These are phyloP conservation scores for Neopipo cinnamomea DNA, from an alignment of 2,113 vertebrate species.

Conservation along the genomic window DNA sequence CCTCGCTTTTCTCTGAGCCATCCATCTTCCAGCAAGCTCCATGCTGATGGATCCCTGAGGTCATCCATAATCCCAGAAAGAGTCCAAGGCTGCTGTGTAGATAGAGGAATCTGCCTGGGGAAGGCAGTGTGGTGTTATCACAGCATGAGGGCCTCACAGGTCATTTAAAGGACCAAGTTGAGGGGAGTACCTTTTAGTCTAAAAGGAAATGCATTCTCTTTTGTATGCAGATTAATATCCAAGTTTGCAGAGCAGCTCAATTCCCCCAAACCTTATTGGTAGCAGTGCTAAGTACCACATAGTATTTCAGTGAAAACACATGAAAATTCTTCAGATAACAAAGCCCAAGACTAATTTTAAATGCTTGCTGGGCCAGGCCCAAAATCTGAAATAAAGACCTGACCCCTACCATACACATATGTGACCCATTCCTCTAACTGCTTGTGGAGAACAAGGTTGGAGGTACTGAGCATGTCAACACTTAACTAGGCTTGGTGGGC, in stretches of 20 bases:
- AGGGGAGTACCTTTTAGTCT: neutral
- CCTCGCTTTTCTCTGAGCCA: neutral
- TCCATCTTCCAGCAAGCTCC: conserved; percentile 10
- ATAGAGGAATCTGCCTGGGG: neutral
- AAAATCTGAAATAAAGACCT: neutral
- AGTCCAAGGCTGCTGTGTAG: neutral
- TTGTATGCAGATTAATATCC: neutral
- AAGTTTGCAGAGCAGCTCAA: neutral
- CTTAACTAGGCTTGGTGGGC: conserved; percentile 14
- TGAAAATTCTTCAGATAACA: neutral
- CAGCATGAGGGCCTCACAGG: neutral
- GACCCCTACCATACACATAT: neutral
- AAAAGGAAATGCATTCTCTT: neutral
- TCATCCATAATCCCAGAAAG: neutral
- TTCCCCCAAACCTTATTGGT: neutral
- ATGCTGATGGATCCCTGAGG: conserved; percentile 7
- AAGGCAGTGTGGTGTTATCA: neutral
- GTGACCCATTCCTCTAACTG: neutral
- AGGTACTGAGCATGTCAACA: neutral
- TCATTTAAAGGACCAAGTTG: neutral
- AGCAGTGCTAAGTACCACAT: neutral
- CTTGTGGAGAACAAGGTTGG: neutral
- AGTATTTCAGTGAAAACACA: neutral
- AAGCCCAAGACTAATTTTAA: neutral
- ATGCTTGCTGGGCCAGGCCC: neutral